Base-by-base conservation (phyloP, 2,113 vertebrate species). In the Nesogale talazaci region DNA sequence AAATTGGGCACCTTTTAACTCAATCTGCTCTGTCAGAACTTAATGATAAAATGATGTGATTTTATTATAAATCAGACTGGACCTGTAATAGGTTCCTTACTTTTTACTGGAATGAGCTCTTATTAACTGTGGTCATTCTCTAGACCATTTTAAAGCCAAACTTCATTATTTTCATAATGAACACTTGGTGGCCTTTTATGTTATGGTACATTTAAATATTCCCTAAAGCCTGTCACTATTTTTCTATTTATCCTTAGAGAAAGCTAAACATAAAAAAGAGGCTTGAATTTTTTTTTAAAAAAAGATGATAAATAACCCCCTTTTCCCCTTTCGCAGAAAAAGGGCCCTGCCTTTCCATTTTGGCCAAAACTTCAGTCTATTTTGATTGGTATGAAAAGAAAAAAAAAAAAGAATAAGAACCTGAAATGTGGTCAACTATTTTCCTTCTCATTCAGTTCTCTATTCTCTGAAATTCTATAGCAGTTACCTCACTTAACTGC, bases 401-500 rank as follows among this genome's bases (percentile, higher is more conserved):
- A 52, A 46, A 46, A 46, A 46, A 46, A 52, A 52, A 96, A 72
- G 96, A 82, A 94, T 96, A 94, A 76, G 85, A 78, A 83, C 42
- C 63, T 61, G 88, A 92, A 89, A 59, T 61, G 10, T n/a, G 15
- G 34, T 27, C 59, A 92, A 52, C 65, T 83, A 19, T 81, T 95
- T 95, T 92, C 89, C 75, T 91, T 92, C 94, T 93, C 92, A 93
- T 94, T 96, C 78, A 94, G 78, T 96, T 95, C 77, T 96, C 88
- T 93, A 70, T 86, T 92, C 88, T 95, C 88, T 86, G 84, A 95
- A 94, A 96, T 96, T 95, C 93, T 92, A 93, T 88, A 88, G 70
- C 79, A 15, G 2, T 95, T 94, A 96, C 90, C 82, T 94, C 90
- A 79, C 75, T 93, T 94, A 86, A 89, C 59, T 95, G 93, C 92